A percentile compares a stretch with the other conserved stretches of the same genome.
Evolutionary conservation across 2,113 vertebrate genomes (phyloP).

Genomic region (Microcebus tavaratra): DNA sequence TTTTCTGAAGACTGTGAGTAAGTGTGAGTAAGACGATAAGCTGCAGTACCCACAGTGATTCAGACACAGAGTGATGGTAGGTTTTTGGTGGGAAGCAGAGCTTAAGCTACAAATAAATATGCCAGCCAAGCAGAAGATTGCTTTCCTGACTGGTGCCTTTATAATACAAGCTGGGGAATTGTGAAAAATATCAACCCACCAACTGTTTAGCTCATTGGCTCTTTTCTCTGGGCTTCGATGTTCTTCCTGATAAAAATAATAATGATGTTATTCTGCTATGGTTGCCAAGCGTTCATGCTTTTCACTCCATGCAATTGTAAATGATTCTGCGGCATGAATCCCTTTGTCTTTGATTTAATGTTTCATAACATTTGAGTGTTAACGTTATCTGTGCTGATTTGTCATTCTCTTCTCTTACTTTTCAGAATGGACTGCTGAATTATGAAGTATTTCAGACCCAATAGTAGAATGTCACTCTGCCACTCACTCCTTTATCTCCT

Average conservation of each 20-base stretch:
- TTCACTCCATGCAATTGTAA: neutral
- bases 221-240: constrained; percentile 23
- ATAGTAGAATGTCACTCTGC: constrained; percentile 77
- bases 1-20: neutral
- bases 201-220: constrained; percentile 11
- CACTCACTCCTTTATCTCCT: constrained; percentile 84
- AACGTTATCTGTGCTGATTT: constrained; percentile 56
- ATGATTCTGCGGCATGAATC: neutral
- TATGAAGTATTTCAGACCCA: constrained; percentile 88
- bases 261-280: constrained; percentile 42
- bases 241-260: constrained; percentile 68
- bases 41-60: neutral
- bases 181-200: constrained; percentile 18
- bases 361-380: constrained; percentile 46
- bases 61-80: neutral
- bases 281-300: constrained; percentile 43
- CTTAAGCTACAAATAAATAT: neutral
- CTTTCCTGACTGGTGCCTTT: constrained; percentile 13
- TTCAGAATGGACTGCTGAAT: constrained; percentile 89
- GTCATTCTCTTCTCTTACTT: constrained; percentile 62
- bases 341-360: constrained; percentile 58
- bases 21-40: neutral
- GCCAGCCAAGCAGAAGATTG: constrained; percentile 8
- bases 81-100: constrained; percentile 24
- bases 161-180: neutral